Evolutionary conservation across 2,113 vertebrate genomes (phyloP), one percentile per base, ranked within the genome.

Genomic region (Lucifuga dentata): DNA sequence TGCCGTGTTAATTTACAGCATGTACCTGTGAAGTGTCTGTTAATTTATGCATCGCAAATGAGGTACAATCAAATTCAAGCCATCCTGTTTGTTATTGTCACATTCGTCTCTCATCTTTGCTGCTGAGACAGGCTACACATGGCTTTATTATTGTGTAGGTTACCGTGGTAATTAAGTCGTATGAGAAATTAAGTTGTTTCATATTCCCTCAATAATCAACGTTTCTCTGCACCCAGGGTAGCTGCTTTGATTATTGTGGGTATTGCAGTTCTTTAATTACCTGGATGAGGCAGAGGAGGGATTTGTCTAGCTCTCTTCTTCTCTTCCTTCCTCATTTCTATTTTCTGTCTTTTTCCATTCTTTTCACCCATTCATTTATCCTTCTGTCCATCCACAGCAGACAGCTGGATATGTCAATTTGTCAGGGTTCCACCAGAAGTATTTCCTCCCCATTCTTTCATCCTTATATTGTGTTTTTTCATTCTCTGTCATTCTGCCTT

Each of bases 1-100:
- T 68, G 4, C 44, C 50, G 1, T 44, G 41, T 19, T 32, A 40
- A 70, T 8, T 40, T 21, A 58, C 63, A 3, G 21, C 35, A 11
- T 76, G 83, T 74, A 84, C 57, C 72, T 78, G 81, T 64, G 52
- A 89, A 70, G 17, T 26, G 51, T 51, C 13, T 76, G 29, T 44
- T 73, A 69, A 83, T 77, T 48, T 52, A 76, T 77, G 59, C 57
- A 15, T 33, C 3, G 26, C 39, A 57, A 75, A 74, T 63, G 46
- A 68, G 41, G 32, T 10, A 5, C 11, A 40, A n/a, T 40, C 48
- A 11, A 3, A 55, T 46, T 24, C 12, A 21, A 46, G 38, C 15
- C 11, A 33, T 40, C 48, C 15, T 1, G 24, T 17, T 52, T 39
- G 20, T 67, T 57, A 21, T 33, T 20, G 39, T 60, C 11, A 12